Base-by-base conservation (phyloP, 2,888 invertebrate genomes). In the Ommatoiulus sabulosus region DNA sequence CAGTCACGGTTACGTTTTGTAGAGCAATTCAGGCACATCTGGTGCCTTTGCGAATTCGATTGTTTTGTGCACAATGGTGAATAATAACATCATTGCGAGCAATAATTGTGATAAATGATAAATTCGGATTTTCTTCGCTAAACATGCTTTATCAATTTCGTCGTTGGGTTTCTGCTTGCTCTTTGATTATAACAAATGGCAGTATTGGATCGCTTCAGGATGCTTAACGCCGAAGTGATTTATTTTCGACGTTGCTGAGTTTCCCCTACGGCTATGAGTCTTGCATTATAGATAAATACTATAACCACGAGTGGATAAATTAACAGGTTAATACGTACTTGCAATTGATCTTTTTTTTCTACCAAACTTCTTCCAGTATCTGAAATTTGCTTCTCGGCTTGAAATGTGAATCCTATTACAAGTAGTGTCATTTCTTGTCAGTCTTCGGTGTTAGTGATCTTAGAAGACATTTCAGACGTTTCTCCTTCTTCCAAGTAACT, bases 161-260 rank as follows among this genome's bases (percentile, higher is more conserved):
- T 12, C 80, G 2, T 80, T 4, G 35, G 80, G 80, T 35, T 35
- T 35, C 35, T 35, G 12, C 35, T 80, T 15, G 80, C 80, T 80
- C 35, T 80, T 35, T 80, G 80, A 80, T 80, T 80, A 35, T 35
- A 80, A 80, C 35, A 80, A 80, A 80, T 80, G 80, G 80, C 80
- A 35, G 80, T 35, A 72, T 72, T 24, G 20, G 72, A 20, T 72
- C 24, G 24, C 24, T 72, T 8, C 24, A 24, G 24, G 72, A 7
- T 24, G n/a, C 24, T 35, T 35, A 80, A 35, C 24, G 35, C 15
- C 35, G 12, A 15, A 80, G 80, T 80, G 80, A 80, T 80, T 80
- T 35, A 80, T 80, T 35, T 35, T 80, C 80, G 35, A 24, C 80
- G 15, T 80, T 24, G 10, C 80, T 0, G 35, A 80, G 80, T 35